Evolutionary conservation across 2,888 invertebrate genomes (phyloP), one percentile per base, ranked within the genome.

Genomic region (Acanthosoma haemorrhoidale): DNA sequence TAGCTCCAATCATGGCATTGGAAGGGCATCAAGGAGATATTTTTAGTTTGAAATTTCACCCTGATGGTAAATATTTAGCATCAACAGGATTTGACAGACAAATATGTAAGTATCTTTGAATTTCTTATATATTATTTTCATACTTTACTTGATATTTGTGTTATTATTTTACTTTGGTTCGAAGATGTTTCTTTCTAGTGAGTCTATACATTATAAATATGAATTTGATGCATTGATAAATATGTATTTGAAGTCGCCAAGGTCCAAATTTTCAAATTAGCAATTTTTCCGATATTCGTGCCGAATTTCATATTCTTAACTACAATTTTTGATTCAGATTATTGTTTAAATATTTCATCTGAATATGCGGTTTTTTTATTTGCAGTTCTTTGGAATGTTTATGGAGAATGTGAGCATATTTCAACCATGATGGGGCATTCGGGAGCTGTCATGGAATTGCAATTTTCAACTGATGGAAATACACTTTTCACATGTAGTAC

Each of bases 21-120:
- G 93, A 95, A 78, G 99, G 97, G 0, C 99, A 99, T 79, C 93
- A 94, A 79, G 97, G 96, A 9, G 99, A 99, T 80, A 90, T 99
- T 76, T 96, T 94, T 79, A 86, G 91, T 2, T 84, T 90, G 6
- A 92, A 93, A 80, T 99, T 99, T 80, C 96, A 97, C 79, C 96
- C 96, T 0, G 96, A 98, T 78, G 99, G 99, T 4, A 90, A 93
- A 77, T 89, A 95, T 78, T 81, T 99, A 39, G 95, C 95, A 2
- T 94, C 97, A 0, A 90, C 92, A 8, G 99, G 99, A 6, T 96
- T 94, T 80, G 99, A 99, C 78, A 83, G 96, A 78, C 91, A 92
- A 81, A 94, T 99, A 77, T 93, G 96, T 96, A 84, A 85, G 91
- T 84, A 72, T 6, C 1, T 51, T 41, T 13, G 1, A n/a, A n/a